Conservation (phyloP, 2,888 invertebrate genomes). For the Acrobeloides nanus region DNA sequence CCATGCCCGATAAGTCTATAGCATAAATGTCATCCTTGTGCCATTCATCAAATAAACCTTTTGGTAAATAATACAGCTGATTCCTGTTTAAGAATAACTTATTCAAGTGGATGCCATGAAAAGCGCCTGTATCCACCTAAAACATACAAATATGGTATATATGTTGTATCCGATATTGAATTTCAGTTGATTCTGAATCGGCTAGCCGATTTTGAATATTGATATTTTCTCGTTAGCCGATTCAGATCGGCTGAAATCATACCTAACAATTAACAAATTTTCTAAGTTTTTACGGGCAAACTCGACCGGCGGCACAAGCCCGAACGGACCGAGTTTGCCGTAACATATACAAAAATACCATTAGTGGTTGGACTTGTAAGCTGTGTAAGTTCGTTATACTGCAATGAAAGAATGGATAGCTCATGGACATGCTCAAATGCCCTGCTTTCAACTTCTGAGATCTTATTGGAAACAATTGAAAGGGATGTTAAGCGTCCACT, state of each 20-base stretch:
- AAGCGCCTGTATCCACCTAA: slow-evolving; percentile 15
- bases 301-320: too few species aligned
- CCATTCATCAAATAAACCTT: slow-evolving; percentile 38
- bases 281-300: too few species aligned
- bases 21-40: slow-evolving; percentile 30
- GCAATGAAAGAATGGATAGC: slow-evolving; percentile 52
- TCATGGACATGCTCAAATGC: slow-evolving; percentile 24
- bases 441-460: slow-evolving; percentile 19
- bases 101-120: slow-evolving; percentile 20
- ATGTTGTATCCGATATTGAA: too few species aligned
- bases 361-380: too few species aligned
- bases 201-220: too few species aligned
- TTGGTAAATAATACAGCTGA: slow-evolving; percentile 36
- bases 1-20: slow-evolving; percentile 43
- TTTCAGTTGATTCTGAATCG: too few species aligned
- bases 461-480: slow-evolving; percentile 36
- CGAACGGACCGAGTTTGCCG: too few species aligned
- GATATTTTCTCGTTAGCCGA: too few species aligned
- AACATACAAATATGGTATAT: too few species aligned
- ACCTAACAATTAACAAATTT: too few species aligned
- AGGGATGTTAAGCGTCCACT: slow-evolving; percentile 43
- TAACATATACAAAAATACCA: too few species aligned
- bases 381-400: slow-evolving; percentile 53
- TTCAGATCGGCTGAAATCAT: too few species aligned
- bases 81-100: slow-evolving; percentile 44